These are phyloP conservation scores for Caenorhabditis drosophilae DNA, from an alignment of 2,888 invertebrate genomes.

Conservation along the genomic window DNA sequence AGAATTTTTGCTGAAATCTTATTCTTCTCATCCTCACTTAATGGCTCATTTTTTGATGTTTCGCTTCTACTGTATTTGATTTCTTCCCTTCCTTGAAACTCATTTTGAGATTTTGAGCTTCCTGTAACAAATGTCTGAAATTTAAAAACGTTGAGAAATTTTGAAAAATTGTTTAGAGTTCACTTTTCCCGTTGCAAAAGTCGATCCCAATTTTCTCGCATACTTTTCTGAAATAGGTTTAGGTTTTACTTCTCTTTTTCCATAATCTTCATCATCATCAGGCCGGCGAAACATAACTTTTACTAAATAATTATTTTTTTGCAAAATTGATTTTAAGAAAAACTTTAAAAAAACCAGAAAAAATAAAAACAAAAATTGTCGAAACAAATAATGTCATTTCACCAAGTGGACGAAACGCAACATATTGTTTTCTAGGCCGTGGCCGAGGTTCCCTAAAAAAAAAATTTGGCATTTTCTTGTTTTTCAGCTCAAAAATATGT, in stretches of 20 bases:
- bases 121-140: constrained; percentile 47
- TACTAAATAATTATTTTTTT: too few relatives aligned
- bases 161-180: background rate
- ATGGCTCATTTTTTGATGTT: constrained; percentile 35
- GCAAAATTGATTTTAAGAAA: too few relatives aligned
- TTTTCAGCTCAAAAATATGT: too few relatives aligned
- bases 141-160: background rate
- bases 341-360: too few relatives aligned
- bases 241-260: constrained; percentile 42
- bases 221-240: constrained; percentile 57
- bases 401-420: too few relatives aligned
- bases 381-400: too few relatives aligned
- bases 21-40: constrained; percentile 78
- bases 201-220: constrained; percentile 47
- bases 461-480: too few relatives aligned
- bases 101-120: constrained; percentile 45
- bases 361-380: too few relatives aligned
- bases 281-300: constrained; percentile 60
- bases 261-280: constrained; percentile 49
- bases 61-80: constrained; percentile 10
- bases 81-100: constrained; percentile 55
- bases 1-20: constrained; percentile 86
- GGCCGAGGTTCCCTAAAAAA: too few relatives aligned
- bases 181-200: constrained; percentile 43
- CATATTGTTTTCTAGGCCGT: too few relatives aligned